Conservation (phyloP, 2,888 invertebrate species). For the Lydus trimaculatus region DNA sequence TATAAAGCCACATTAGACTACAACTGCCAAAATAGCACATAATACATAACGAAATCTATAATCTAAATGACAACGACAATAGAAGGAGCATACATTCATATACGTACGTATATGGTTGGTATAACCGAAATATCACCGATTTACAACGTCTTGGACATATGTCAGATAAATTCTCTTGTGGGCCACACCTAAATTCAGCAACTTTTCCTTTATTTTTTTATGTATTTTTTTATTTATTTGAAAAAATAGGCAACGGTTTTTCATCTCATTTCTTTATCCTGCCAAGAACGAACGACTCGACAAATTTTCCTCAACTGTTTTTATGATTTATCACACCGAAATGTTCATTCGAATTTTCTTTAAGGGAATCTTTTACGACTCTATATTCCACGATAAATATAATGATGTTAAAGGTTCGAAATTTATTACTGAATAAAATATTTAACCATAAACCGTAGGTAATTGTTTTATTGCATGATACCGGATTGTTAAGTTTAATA, state of each 20-base stretch:
- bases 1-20: slow-evolving; percentile 19
- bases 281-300: slow-evolving; percentile 6
- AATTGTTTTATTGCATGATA: slow-evolving; percentile 28
- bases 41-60: neutral
- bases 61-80: neutral
- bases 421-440: slow-evolving; percentile 16
- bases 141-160: slow-evolving; percentile 4
- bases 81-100: neutral
- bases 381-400: slow-evolving; percentile 9
- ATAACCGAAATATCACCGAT: neutral
- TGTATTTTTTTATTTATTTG: too few species aligned
- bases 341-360: slow-evolving; percentile 7
- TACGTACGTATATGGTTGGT: neutral
- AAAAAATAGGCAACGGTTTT: neutral
- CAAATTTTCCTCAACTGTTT: slow-evolving; percentile 5
- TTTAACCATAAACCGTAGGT: slow-evolving; percentile 16
- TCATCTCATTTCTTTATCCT: neutral
- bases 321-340: slow-evolving; percentile 11
- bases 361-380: slow-evolving; percentile 13
- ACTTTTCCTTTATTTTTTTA: slow-evolving; percentile 1
- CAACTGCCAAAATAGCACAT: slow-evolving; percentile 19
- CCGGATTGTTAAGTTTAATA: neutral
- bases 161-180: slow-evolving; percentile 4
- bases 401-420: slow-evolving; percentile 2
- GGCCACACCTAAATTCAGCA: neutral